These are phyloP conservation scores for Scaptomyza caliginosa DNA, from an alignment of 2,888 invertebrate species.

Conservation along the genomic window DNA sequence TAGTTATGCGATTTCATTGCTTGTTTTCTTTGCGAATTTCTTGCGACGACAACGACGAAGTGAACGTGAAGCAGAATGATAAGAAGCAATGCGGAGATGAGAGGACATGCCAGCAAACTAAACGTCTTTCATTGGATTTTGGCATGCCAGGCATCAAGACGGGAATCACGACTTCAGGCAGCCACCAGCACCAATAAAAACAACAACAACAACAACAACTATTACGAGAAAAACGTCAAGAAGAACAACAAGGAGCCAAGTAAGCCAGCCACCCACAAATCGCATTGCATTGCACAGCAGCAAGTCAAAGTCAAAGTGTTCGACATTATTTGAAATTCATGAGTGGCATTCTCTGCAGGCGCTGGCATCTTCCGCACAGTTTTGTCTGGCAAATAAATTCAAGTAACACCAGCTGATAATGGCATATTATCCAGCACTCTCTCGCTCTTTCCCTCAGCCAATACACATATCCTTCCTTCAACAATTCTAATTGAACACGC, in stretches of 20 bases:
- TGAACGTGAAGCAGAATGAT: not conserved
- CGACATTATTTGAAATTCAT: constrained; percentile 79
- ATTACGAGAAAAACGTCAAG: constrained; percentile 9
- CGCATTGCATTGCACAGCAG: constrained; percentile 66
- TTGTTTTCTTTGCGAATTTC: constrained; percentile 74
- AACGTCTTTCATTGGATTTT: constrained; percentile 77
- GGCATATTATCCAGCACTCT: constrained; percentile 54
- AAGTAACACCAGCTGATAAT: constrained; percentile 73
- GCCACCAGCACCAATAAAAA: constrained; percentile 29
- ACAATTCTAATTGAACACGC: constrained; percentile 72
- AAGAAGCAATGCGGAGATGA: not conserved
- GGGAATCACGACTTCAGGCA: constrained; percentile 68
- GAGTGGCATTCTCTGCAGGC: constrained; percentile 61
- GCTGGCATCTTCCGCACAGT: constrained; percentile 12
- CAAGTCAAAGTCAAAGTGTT: constrained; percentile 78
- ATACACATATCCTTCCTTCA: not conserved
- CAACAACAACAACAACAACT: constrained; percentile 25
- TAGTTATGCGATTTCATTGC: constrained; percentile 78
- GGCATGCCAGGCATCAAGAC: constrained; percentile 73
- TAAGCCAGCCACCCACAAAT: constrained; percentile 49
- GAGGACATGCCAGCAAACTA: constrained; percentile 58
- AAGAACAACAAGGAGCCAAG: constrained; percentile 14
- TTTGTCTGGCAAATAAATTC: constrained; percentile 66
- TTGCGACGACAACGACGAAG: constrained; percentile 43
- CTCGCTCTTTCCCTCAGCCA: not conserved